phyloP scores from a whole-genome alignment of 2,113 vertebrate species.

The Calidris pygmaea region DNA sequence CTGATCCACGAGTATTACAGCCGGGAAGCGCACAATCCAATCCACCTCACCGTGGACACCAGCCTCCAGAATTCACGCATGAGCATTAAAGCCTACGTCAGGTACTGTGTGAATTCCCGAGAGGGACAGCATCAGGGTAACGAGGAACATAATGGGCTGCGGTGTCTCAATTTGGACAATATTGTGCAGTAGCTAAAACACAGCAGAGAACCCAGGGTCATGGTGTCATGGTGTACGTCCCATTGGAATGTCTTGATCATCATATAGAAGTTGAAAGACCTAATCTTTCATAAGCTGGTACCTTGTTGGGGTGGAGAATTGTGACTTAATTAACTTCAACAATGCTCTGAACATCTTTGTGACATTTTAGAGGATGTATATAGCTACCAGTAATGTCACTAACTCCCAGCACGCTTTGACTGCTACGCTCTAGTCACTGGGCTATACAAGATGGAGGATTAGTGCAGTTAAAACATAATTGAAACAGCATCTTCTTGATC shows the following conservation, averaged over 20 bases:
- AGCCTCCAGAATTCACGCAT: constrained; percentile 94
- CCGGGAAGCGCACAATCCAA: constrained; percentile 93
- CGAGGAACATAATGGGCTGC: background rate
- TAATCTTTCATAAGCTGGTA: background rate
- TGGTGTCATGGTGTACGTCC: background rate
- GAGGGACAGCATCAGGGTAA: background rate
- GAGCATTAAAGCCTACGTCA: constrained; percentile 97
- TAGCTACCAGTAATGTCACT: background rate
- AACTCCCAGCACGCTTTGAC: background rate
- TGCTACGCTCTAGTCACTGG: background rate
- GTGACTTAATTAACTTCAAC: background rate
- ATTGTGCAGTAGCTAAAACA: background rate
- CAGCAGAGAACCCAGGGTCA: background rate
- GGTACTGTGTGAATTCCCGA: constrained; percentile 66
- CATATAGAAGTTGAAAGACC: background rate
- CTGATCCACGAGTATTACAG: constrained; percentile 99
- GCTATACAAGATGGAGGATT: background rate
- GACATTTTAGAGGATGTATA: background rate
- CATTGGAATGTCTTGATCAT: background rate
- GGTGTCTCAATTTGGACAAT: background rate
- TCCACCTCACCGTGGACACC: constrained; percentile 93
- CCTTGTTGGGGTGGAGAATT: background rate
- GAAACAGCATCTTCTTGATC: background rate
- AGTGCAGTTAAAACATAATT: background rate
- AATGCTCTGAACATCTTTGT: background rate